Evolutionary conservation across 2,113 vertebrate genomes (phyloP).

Genomic region (Odocoileus hemionus): DNA sequence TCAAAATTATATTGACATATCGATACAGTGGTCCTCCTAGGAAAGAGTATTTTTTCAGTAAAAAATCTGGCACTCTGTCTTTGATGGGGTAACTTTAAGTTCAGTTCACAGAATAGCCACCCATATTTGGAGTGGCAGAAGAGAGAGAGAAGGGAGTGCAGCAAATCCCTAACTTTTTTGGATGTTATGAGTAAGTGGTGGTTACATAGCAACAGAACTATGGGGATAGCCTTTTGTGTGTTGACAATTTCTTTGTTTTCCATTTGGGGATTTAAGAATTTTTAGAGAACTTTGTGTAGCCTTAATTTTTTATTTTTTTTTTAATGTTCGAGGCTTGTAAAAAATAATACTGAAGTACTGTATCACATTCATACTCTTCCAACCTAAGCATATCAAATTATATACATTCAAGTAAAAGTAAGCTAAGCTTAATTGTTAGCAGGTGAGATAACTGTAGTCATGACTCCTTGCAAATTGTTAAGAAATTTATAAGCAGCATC

Average conservation of each 20-base stretch:
- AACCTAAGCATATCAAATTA: neutral
- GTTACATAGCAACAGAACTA: neutral
- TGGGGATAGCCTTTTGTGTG: neutral
- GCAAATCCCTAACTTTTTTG: neutral
- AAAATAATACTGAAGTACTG: neutral
- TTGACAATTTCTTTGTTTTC: neutral
- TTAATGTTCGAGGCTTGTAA: neutral
- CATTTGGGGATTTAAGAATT: neutral
- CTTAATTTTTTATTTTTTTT: neutral
- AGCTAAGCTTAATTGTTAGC: neutral
- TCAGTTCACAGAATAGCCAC: neutral
- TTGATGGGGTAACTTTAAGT: neutral
- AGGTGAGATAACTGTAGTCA: neutral
- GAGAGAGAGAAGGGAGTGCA: fast-evolving
- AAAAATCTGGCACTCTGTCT: neutral
- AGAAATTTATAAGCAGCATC: neutral
- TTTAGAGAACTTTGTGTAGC: neutral
- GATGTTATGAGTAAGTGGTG: neutral
- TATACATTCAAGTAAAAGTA: neutral
- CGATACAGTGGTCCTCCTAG: neutral
- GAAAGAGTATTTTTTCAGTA: neutral
- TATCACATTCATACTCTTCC: neutral
- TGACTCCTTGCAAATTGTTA: neutral
- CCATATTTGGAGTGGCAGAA: neutral
- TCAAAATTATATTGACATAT: conserved; percentile 9